phyloP scores from a whole-genome alignment of 1,140 invertebrate genomes.

The Tribolium castaneum region DNA sequence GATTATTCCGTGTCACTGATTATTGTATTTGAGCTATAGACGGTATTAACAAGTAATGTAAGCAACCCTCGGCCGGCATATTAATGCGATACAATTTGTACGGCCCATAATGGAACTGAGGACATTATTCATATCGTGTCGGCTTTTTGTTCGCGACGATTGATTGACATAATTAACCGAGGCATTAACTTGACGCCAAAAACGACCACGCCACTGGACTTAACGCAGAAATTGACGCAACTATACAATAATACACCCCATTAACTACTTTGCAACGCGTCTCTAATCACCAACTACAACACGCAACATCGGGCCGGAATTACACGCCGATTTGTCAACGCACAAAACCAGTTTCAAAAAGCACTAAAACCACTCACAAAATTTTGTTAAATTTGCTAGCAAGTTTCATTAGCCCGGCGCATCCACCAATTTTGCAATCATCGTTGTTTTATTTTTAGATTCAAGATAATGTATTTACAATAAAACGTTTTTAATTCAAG shows the following conservation, averaged over 20 bases:
- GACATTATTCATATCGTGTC: conserved; percentile 22
- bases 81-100: conserved; percentile 34
- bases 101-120: conserved; percentile 6
- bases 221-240: neutral
- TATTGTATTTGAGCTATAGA: conserved; percentile 31
- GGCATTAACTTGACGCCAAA: neutral
- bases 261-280: neutral
- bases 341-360: neutral
- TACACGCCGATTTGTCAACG: neutral
- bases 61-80: conserved; percentile 15
- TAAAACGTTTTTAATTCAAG: too few species aligned
- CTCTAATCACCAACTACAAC: neutral
- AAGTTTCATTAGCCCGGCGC: too few species aligned
- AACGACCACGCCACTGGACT: neutral
- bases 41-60: conserved; percentile 21
- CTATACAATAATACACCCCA: neutral
- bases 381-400: too few species aligned
- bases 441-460: too few species aligned
- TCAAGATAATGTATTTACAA: too few species aligned
- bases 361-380: too few species aligned
- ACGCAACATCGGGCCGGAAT: neutral
- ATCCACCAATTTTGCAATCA: too few species aligned
- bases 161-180: conserved; percentile 24
- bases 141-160: neutral
- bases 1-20: conserved; percentile 26